Evolutionary conservation across 2,888 invertebrate genomes (phyloP).

Genomic region (Eucriotettix oculatus): DNA sequence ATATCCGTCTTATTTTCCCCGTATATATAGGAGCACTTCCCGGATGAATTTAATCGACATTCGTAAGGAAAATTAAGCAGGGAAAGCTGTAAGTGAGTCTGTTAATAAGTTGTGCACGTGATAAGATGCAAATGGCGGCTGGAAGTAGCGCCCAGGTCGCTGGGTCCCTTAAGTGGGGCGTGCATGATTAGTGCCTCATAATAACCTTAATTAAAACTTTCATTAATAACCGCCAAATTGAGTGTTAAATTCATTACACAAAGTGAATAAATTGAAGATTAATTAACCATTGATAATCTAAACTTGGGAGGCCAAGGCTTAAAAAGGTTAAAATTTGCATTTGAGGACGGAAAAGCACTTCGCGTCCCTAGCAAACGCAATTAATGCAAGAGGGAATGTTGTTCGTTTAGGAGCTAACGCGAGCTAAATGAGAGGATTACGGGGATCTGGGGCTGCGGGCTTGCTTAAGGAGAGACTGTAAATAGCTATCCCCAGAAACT

Average conservation of each 20-base stretch:
- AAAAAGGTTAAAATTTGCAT: conserved; percentile 36
- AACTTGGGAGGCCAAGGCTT: conserved; percentile 30
- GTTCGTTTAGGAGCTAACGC: conserved; percentile 12
- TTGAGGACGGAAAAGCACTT: conserved; percentile 30
- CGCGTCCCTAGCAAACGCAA: conserved; percentile 13
- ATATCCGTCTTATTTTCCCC: too few species aligned
- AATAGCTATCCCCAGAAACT: too few species aligned
- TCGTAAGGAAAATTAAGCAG: too few species aligned
- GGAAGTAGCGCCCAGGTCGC: too few species aligned
- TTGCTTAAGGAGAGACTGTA: too few species aligned
- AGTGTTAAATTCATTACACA: conserved; percentile 30
- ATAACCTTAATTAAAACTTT: conserved; percentile 34
- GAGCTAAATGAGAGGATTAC: conserved; percentile 12
- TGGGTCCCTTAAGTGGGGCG: background rate
- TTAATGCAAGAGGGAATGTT: conserved; percentile 14
- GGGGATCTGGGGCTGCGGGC: background rate
- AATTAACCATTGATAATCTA: conserved; percentile 35
- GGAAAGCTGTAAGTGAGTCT: too few species aligned
- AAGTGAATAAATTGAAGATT: conserved; percentile 36
- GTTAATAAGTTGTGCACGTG: too few species aligned
- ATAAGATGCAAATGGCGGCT: too few species aligned
- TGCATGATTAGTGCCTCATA: conserved; percentile 17
- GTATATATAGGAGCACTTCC: too few species aligned
- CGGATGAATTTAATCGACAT: too few species aligned
- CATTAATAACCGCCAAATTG: conserved; percentile 40